These are phyloP conservation scores for Siphonodentalium dalli DNA, from an alignment of 2,888 invertebrate species.

Conservation along the genomic window DNA sequence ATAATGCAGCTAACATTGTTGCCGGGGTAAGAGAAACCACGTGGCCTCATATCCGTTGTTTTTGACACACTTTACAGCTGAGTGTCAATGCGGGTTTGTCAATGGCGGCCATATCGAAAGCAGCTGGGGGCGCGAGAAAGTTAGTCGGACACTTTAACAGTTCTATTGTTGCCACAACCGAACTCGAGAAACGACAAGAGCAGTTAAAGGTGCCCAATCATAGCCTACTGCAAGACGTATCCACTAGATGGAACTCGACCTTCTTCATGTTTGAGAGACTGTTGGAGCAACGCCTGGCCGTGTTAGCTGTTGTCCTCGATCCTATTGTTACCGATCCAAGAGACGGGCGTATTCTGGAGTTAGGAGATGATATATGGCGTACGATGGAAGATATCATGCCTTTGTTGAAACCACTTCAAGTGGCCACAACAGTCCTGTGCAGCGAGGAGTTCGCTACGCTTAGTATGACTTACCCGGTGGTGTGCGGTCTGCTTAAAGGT, in stretches of 20 bases:
- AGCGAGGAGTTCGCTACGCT: too few species aligned
- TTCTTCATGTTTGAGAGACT: slow-evolving; percentile 6
- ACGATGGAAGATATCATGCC: too few species aligned
- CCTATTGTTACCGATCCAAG: too few species aligned
- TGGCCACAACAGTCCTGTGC: too few species aligned
- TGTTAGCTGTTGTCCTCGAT: neutral
- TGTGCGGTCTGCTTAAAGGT: too few species aligned
- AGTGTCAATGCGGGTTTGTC: slow-evolving; percentile 5
- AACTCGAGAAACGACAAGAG: neutral
- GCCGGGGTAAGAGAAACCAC: too few species aligned
- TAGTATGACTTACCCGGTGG: too few species aligned
- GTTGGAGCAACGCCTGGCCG: neutral
- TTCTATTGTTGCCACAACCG: slow-evolving; percentile 1
- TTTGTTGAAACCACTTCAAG: too few species aligned
- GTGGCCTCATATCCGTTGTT: slow-evolving; percentile 8
- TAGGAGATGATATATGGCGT: too few species aligned
- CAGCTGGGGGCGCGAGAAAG: neutral
- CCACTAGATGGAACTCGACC: slow-evolving; percentile 3
- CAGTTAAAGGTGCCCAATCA: slow-evolving; percentile 4
- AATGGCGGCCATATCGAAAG: neutral
- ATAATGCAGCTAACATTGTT: too few species aligned
- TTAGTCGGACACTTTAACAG: slow-evolving; percentile 4
- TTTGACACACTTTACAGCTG: slow-evolving; percentile 4
- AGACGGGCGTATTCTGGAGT: too few species aligned
- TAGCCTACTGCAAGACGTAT: slow-evolving; percentile 1